Evolutionary conservation across 2,113 vertebrate genomes (phyloP).

Genomic region (Diglossa brunneiventris): DNA sequence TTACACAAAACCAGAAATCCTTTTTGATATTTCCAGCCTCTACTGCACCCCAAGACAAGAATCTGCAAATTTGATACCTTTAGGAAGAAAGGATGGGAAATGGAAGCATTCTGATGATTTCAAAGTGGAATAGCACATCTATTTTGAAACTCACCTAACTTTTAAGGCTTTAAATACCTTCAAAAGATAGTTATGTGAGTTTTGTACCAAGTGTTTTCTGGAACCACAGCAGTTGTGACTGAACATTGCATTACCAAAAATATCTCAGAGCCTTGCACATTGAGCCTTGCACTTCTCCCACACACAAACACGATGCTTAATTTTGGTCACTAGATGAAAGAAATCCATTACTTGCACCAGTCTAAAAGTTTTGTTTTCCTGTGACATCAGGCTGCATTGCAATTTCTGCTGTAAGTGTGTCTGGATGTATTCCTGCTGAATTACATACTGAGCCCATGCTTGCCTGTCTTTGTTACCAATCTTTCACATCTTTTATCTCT

Average conservation of each 20-base stretch:
- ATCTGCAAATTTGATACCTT: neutral
- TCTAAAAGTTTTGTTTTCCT: neutral
- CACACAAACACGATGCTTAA: rapidly evolving
- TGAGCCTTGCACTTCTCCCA: neutral
- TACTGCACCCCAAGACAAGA: neutral
- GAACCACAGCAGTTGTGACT: neutral
- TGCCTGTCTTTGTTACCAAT: neutral
- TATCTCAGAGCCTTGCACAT: neutral
- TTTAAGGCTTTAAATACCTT: neutral
- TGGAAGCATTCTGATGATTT: neutral
- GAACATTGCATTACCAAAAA: neutral
- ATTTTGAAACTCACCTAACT: neutral
- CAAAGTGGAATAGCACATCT: neutral
- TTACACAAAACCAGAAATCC: neutral
- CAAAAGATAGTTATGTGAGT: neutral
- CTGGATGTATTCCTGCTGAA: neutral
- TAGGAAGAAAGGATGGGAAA: neutral
- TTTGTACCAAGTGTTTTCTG: neutral
- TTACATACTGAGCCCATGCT: neutral
- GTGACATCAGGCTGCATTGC: neutral
- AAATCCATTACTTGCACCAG: neutral
- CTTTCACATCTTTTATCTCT: neutral
- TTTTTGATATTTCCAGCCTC: neutral
- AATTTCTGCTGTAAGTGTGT: neutral
- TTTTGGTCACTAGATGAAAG: neutral